phyloP scores from a whole-genome alignment of 2,888 invertebrate genomes.

The Athetis lepigone region DNA sequence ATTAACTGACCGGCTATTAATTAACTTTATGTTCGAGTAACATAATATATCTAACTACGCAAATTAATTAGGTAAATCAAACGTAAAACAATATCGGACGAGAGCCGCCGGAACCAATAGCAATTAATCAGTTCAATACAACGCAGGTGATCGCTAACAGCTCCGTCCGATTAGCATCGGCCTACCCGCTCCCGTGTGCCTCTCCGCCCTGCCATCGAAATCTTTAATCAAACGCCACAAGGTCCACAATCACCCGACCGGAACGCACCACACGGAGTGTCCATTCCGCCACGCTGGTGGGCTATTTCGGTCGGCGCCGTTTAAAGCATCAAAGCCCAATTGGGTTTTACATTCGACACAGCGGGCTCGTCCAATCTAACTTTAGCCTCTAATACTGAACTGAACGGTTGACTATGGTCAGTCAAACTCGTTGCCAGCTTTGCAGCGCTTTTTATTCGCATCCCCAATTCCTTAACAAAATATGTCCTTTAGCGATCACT shows the following conservation, averaged over 20 bases:
- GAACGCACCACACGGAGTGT: conserved; percentile 42
- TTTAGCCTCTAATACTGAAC: conserved; percentile 76
- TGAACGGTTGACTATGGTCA: conserved; percentile 54
- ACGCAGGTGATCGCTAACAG: conserved; percentile 86
- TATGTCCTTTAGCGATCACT: conserved; percentile 53
- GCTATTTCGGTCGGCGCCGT: conserved; percentile 82
- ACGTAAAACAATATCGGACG: conserved; percentile 75
- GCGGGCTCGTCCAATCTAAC: conserved; percentile 83
- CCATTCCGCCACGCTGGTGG: conserved; percentile 70
- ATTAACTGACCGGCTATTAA: conserved; percentile 37
- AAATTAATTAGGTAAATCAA: conserved; percentile 71
- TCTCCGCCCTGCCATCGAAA: conserved; percentile 17
- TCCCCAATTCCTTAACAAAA: conserved; percentile 43
- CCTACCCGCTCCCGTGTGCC: conserved; percentile 58
- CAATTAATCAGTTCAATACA: conserved; percentile 86
- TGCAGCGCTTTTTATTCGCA: conserved; percentile 55
- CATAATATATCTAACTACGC: conserved; percentile 47
- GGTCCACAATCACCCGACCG: conserved; percentile 56
- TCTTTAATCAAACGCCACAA: conserved; percentile 49
- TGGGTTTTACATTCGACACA: conserved; percentile 86
- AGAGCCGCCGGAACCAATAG: conserved; percentile 73
- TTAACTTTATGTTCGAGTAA: conserved; percentile 29
- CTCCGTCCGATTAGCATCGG: conserved; percentile 83
- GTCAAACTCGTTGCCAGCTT: conserved; percentile 63
- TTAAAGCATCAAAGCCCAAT: conserved; percentile 87